Evolutionary conservation across 2,888 invertebrate species (phyloP).

Genomic region (Drosophila neonasuta): DNA sequence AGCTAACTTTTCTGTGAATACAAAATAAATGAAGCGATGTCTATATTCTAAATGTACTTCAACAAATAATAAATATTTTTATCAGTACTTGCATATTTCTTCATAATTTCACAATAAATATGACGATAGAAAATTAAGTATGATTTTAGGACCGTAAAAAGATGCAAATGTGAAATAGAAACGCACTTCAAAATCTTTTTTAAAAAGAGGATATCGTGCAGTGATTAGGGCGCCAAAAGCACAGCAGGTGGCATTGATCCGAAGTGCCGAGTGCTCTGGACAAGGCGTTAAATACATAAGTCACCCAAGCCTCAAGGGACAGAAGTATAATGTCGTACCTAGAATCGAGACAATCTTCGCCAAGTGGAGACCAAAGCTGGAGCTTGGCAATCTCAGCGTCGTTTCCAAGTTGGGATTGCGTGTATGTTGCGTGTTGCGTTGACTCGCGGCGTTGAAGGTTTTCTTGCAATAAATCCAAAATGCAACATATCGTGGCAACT

Average conservation of each 20-base stretch:
- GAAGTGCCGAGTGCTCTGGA: slow-evolving; percentile 10
- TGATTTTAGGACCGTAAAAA: too few species aligned
- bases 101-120: too few species aligned
- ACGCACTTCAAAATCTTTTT: not conserved
- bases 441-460: slow-evolving; percentile 20
- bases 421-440: slow-evolving; percentile 44
- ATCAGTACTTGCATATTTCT: too few species aligned
- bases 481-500: slow-evolving; percentile 39
- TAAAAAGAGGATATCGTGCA: not conserved
- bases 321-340: slow-evolving; percentile 42
- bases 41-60: too few species aligned
- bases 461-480: slow-evolving; percentile 57
- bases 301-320: slow-evolving; percentile 13
- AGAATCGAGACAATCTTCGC: slow-evolving; percentile 18
- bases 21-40: too few species aligned
- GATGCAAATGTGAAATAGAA: too few species aligned
- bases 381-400: slow-evolving; percentile 20
- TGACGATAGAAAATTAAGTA: too few species aligned
- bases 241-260: slow-evolving; percentile 14
- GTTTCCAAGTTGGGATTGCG: slow-evolving; percentile 44
- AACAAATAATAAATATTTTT: too few species aligned
- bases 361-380: slow-evolving; percentile 29
- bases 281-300: slow-evolving; percentile 23
- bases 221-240: slow-evolving; percentile 10
- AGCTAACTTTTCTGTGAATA: too few species aligned